Evolutionary conservation across 2,113 vertebrate species (phyloP), one percentile per base, ranked within the genome.

Genomic region (Rhinogobius similis): DNA sequence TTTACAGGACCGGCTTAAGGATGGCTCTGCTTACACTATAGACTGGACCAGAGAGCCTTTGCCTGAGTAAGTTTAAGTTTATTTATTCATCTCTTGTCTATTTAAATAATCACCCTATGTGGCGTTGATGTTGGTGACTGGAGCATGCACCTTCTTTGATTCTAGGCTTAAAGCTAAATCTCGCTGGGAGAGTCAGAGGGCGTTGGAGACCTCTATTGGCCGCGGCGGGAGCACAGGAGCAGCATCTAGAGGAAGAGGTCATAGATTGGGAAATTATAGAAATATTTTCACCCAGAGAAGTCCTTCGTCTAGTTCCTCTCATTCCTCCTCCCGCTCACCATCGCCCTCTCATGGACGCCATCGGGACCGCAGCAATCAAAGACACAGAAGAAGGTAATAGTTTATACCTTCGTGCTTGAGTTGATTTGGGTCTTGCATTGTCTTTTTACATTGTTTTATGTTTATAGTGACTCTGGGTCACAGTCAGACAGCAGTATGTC

Each of bases 1-100:
- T 65, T 89, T 98, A 24, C 96, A 96, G 90, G 94, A 95, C 41
- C 88, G 96, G 43, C 79, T 97, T 3, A 95, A 97, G 73, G 96
- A 97, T n/a, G 96, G 96, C 29, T 95, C 95, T 0, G 96, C 96
- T 64, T 97, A 97, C 72, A 96, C 95, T 58, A 96, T 97, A 0
- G 96, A 98, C 78, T 98, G 96, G 96, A 96, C 92, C 70, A 88
- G 89, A 6, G 96, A 98, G 76, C 94, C 95, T 0, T 83, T 98
- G 66, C 96, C 96, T 0, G 95, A 93, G 93, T 94, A 68, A 90
- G 87, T 88, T 68, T 26, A 70, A 36, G n/a, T n/a, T n/a, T n/a
- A n/a, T 5, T 16, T 23, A 10, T 67, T 55, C 39, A 14, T 12
- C 3, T 23, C 9, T 24, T 20, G 21, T 55, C 11, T 16, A 52